A percentile compares a stretch with the other conserved stretches of the same genome.
phyloP scores from a whole-genome alignment of 2,888 invertebrate genomes.

The Augiades crinisus region DNA sequence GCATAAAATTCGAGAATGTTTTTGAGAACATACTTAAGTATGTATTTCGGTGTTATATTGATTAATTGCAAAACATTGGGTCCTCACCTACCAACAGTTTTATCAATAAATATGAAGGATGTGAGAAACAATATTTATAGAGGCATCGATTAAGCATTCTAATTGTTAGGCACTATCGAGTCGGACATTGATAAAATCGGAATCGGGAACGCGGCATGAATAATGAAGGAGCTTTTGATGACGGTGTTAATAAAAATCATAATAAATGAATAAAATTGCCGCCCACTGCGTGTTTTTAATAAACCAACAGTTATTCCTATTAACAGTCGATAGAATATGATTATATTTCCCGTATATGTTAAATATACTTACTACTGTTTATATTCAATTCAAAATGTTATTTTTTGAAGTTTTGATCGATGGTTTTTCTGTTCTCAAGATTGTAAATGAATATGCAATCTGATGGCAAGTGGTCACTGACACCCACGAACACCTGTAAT shows the following conservation, averaged over 20 bases:
- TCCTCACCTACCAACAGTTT: no score
- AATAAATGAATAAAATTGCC: constrained; percentile 25
- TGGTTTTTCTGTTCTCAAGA: no score
- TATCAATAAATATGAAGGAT: constrained; percentile 13
- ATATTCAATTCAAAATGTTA: no score
- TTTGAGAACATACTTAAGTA: no score
- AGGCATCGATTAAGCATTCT: constrained; percentile 32
- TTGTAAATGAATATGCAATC: no score
- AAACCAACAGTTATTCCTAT: constrained; percentile 18
- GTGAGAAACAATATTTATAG: constrained; percentile 13
- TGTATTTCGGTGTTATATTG: no score
- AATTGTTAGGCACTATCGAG: constrained; percentile 33
- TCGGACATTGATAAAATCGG: constrained; percentile 34
- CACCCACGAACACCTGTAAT: no score
- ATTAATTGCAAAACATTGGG: no score
- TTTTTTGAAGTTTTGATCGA: no score
- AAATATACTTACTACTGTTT: background rate
- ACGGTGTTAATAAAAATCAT: constrained; percentile 30
- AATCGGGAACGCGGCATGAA: constrained; percentile 33
- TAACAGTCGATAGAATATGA: constrained; percentile 9
- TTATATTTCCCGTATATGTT: background rate
- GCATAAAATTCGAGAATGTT: no score
- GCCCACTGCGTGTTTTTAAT: constrained; percentile 24
- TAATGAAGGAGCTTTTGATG: constrained; percentile 29
- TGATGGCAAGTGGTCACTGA: no score